These are phyloP conservation scores for Troides oblongomaculatus DNA, from an alignment of 2,888 invertebrate genomes.

Conservation along the genomic window DNA sequence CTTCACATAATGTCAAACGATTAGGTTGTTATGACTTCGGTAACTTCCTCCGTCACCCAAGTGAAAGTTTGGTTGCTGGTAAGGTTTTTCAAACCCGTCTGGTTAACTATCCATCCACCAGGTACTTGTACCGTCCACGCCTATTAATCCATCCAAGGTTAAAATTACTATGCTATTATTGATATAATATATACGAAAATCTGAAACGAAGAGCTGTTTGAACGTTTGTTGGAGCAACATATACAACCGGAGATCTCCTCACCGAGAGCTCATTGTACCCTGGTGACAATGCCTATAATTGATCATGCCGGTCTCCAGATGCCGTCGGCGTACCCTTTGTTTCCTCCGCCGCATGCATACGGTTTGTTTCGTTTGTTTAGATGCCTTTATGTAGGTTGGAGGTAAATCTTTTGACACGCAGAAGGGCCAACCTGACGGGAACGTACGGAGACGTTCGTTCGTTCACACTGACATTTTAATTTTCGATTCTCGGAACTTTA, in stretches of 20 bases:
- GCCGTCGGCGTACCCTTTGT: conserved; percentile 61
- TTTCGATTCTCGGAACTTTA: conserved; percentile 38
- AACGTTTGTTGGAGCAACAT: too few species aligned
- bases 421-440: conserved; percentile 38
- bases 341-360: conserved; percentile 49
- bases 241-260: conserved; percentile 17
- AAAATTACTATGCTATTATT: too few species aligned
- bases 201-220: too few species aligned
- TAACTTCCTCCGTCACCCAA: too few species aligned
- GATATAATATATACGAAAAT: too few species aligned
- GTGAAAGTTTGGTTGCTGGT: too few species aligned
- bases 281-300: conserved; percentile 70
- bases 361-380: conserved; percentile 58
- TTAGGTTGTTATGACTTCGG: too few species aligned
- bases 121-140: too few species aligned
- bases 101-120: too few species aligned
- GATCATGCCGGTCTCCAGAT: conserved; percentile 70
- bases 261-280: conserved; percentile 60
- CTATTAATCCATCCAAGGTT: too few species aligned
- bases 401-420: conserved; percentile 59
- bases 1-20: too few species aligned
- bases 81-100: too few species aligned
- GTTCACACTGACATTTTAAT: conserved; percentile 38
- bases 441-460: not conserved
- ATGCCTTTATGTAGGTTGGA: conserved; percentile 51